A percentile compares a stretch with the other conserved stretches of the same genome.
These are phyloP conservation scores for Polietes domitor DNA, from an alignment of 2,888 invertebrate genomes.

Conservation along the genomic window DNA sequence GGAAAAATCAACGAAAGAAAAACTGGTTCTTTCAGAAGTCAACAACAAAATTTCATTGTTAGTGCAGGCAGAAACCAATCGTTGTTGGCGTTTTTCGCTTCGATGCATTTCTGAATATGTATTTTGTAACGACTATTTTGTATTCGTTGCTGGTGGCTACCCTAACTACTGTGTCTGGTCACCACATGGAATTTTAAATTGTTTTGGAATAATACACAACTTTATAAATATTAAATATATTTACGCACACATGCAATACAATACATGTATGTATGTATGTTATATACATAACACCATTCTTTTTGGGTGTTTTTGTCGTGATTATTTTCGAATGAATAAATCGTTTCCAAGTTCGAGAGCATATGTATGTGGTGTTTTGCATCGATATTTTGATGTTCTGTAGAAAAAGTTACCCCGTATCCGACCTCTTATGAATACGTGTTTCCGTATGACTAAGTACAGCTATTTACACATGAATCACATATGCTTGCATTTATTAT, in stretches of 20 bases:
- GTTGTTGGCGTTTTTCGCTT: background rate
- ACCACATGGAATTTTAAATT: conserved; percentile 37
- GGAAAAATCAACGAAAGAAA: background rate
- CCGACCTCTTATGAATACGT: background rate
- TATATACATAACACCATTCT: background rate
- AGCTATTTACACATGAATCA: background rate
- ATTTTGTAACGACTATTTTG: background rate
- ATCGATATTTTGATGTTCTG: background rate
- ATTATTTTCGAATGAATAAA: background rate
- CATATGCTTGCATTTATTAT: background rate
- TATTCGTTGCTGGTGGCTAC: background rate
- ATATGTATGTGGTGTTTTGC: background rate
- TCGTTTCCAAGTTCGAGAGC: background rate
- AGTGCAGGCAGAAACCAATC: background rate
- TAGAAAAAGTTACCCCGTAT: conserved; percentile 5
- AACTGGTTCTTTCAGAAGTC: background rate
- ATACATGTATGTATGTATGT: background rate
- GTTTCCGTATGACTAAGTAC: background rate
- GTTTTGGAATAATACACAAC: background rate
- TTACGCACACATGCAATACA: background rate
- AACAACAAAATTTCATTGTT: background rate
- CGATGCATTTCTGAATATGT: background rate
- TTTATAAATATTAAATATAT: background rate
- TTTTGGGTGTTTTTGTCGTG: background rate
- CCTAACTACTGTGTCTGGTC: background rate